phyloP scores from a whole-genome alignment of 2,113 vertebrate genomes.

The Psophia crepitans region DNA sequence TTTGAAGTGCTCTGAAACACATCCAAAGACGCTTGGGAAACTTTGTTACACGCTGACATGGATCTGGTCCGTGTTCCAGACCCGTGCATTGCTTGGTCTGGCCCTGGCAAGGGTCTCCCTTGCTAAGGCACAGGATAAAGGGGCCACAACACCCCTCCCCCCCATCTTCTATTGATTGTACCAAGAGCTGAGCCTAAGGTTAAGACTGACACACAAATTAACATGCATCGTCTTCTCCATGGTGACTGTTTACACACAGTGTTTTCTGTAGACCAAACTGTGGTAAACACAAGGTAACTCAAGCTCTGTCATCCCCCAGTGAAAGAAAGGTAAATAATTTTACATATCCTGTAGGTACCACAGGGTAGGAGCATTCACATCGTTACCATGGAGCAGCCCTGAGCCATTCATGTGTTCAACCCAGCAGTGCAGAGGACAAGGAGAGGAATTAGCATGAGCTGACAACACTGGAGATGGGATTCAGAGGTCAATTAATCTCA shows the following conservation, averaged over 20 bases:
- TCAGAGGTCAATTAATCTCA: neutral
- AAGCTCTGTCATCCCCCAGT: neutral
- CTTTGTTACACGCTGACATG: neutral
- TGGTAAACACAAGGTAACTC: neutral
- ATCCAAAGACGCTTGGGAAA: neutral
- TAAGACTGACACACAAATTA: neutral
- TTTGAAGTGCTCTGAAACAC: neutral
- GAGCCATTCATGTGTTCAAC: neutral
- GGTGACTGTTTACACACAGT: neutral
- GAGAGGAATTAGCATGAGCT: neutral
- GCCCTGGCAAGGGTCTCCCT: neutral
- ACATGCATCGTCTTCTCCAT: neutral
- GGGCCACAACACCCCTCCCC: neutral
- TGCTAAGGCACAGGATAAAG: neutral
- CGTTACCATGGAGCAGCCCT: neutral
- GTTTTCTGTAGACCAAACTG: neutral
- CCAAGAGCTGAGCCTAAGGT: neutral
- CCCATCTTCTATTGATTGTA: fast-evolving
- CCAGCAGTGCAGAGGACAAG: neutral
- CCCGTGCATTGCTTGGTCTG: no score
- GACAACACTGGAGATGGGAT: neutral
- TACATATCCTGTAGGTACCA: neutral
- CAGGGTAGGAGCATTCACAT: neutral
- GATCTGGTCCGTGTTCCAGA: neutral
- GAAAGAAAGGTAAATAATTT: neutral